phyloP scores from a whole-genome alignment of 2,888 invertebrate species.

The Hofmannophila pseudospretella region DNA sequence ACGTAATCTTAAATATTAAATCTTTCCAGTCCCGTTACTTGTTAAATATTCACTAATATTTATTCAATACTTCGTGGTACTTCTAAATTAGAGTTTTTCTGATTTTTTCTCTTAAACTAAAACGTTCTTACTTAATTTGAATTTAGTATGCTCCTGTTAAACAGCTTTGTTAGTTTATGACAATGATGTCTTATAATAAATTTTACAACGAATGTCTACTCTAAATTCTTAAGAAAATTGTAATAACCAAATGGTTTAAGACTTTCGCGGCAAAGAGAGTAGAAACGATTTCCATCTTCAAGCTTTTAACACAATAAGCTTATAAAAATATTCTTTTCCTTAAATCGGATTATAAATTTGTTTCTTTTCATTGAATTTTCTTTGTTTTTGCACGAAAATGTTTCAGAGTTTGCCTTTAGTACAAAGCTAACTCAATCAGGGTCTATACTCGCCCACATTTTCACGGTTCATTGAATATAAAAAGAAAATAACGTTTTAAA shows the following conservation, averaged over 20 bases:
- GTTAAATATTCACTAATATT: no score
- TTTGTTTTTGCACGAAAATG: slow-evolving; percentile 32
- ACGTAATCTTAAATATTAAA: no score
- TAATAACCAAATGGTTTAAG: slow-evolving; percentile 5
- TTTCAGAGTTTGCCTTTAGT: slow-evolving; percentile 33
- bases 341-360: slow-evolving; percentile 21
- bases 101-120: no score
- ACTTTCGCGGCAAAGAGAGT: slow-evolving; percentile 3
- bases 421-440: slow-evolving; percentile 41
- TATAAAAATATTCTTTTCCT: slow-evolving; percentile 12
- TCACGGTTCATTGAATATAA: slow-evolving; percentile 59
- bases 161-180: no score
- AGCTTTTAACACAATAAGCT: slow-evolving; percentile 15
- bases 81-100: no score
- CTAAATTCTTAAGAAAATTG: no score
- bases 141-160: no score
- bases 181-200: no score
- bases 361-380: slow-evolving; percentile 16
- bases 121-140: no score
- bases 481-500: slow-evolving; percentile 60
- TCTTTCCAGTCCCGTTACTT: no score
- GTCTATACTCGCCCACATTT: slow-evolving; percentile 51
- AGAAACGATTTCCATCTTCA: slow-evolving; percentile 9
- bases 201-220: no score
- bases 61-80: no score